Conservation (phyloP, 2,113 vertebrate genomes). For the Hippocampus mohnikei region DNA sequence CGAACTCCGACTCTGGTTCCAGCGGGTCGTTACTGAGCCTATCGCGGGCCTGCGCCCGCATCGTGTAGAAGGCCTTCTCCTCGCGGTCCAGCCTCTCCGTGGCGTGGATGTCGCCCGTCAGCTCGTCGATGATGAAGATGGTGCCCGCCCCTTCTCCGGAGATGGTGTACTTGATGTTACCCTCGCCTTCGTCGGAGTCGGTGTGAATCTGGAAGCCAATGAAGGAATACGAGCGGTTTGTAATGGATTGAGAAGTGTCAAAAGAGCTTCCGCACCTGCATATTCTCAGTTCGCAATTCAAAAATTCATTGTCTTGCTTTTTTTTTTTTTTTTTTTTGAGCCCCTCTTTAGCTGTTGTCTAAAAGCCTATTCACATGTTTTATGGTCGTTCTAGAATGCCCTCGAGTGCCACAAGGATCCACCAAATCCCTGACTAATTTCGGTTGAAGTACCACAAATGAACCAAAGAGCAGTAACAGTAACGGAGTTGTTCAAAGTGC, state of each 20-base stretch:
- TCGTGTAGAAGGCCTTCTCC: slow-evolving; percentile 93
- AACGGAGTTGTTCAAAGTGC: too few relatives aligned
- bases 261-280: too few relatives aligned
- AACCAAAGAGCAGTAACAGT: background rate
- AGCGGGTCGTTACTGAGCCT: slow-evolving; percentile 82
- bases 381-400: too few relatives aligned
- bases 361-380: too few relatives aligned
- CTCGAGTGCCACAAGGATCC: too few relatives aligned
- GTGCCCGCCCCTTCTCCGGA: slow-evolving; percentile 92
- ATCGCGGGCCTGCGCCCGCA: slow-evolving; percentile 88
- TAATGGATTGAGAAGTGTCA: background rate
- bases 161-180: slow-evolving; percentile 98
- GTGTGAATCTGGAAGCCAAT: slow-evolving; percentile 86
- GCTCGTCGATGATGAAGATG: slow-evolving; percentile 95
- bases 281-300: too few relatives aligned
- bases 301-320: too few relatives aligned
- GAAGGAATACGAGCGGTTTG: too few relatives aligned
- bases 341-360: too few relatives aligned
- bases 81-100: slow-evolving; percentile 92
- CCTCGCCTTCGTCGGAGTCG: slow-evolving; percentile 92
- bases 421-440: too few relatives aligned
- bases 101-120: slow-evolving; percentile 95
- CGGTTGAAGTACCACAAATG: too few relatives aligned
- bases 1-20: slow-evolving; percentile 94
- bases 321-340: too few relatives aligned